These are phyloP conservation scores for Siniperca obscura DNA, from an alignment of 2,797 vertebrate species.

Conservation along the genomic window DNA sequence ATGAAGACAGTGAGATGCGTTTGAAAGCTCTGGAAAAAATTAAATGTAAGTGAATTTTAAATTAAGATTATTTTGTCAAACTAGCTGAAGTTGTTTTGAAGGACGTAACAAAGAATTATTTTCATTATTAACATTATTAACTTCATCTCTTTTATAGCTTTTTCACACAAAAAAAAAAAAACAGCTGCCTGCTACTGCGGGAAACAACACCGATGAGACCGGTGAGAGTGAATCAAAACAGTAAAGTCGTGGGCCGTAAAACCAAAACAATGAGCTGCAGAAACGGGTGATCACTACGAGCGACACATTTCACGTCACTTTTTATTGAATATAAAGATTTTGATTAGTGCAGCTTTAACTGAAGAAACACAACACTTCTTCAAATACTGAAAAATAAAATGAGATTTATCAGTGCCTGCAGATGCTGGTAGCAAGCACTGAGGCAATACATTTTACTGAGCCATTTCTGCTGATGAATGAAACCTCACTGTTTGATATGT, in stretches of 20 bases:
- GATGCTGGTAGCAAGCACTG: not conserved
- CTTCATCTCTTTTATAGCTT: not conserved
- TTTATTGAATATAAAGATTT: not conserved
- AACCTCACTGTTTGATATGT: slow-evolving; percentile 5
- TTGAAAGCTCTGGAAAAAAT: not conserved
- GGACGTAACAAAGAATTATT: not conserved
- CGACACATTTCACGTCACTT: not conserved
- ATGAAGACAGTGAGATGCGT: not conserved
- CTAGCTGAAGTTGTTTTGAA: not conserved
- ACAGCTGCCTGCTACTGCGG: not conserved
- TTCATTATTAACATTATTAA: not conserved
- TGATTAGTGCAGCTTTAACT: not conserved
- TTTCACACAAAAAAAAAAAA: not conserved
- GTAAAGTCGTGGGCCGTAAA: not conserved
- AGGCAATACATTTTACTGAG: not conserved
- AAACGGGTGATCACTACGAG: not conserved
- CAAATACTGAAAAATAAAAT: slow-evolving; percentile 6
- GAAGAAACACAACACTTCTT: not conserved
- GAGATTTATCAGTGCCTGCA: not conserved
- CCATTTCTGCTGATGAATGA: slow-evolving; percentile 7
- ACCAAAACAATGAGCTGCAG: not conserved
- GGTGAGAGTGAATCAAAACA: not conserved
- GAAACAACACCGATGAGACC: not conserved
- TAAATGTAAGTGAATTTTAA: not conserved
- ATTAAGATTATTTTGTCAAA: not conserved